phyloP scores from a whole-genome alignment of 2,888 invertebrate species.

The Boloria selene region DNA sequence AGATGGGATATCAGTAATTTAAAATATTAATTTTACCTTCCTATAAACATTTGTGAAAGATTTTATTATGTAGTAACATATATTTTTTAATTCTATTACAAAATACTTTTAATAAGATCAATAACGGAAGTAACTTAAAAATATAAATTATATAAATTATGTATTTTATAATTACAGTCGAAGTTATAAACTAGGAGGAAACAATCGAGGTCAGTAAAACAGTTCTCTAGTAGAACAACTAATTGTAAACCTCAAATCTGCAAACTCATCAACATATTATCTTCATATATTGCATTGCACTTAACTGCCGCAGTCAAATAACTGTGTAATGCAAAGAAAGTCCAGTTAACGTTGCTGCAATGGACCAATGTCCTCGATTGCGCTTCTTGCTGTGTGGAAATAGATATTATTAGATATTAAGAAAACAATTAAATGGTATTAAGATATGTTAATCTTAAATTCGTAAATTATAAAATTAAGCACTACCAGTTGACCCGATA shows the following conservation, averaged over 20 bases:
- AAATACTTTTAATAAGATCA: too few species aligned
- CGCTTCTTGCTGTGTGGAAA: neutral
- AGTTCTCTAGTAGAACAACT: slow-evolving; percentile 5
- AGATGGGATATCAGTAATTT: too few species aligned
- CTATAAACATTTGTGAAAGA: too few species aligned
- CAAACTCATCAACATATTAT: slow-evolving; percentile 7
- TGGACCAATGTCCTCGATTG: slow-evolving; percentile 14
- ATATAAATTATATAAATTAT: neutral
- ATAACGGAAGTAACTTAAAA: too few species aligned
- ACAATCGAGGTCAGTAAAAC: slow-evolving; percentile 8
- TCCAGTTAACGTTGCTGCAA: slow-evolving; percentile 27
- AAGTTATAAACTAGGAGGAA: neutral
- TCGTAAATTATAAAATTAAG: too few species aligned
- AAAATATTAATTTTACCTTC: too few species aligned
- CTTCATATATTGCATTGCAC: slow-evolving; percentile 16
- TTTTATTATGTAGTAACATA: too few species aligned
- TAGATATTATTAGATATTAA: neutral
- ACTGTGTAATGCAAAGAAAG: slow-evolving; percentile 24
- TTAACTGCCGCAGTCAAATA: slow-evolving; percentile 22
- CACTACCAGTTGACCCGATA: too few species aligned
- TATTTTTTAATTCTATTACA: too few species aligned
- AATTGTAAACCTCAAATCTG: slow-evolving; percentile 11
- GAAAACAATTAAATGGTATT: neutral
- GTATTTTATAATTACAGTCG: neutral
- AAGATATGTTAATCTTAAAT: too few species aligned